Conservation (phyloP, 37 sponge, comb jelly and placozoan species). For the Halichondria panicea region DNA sequence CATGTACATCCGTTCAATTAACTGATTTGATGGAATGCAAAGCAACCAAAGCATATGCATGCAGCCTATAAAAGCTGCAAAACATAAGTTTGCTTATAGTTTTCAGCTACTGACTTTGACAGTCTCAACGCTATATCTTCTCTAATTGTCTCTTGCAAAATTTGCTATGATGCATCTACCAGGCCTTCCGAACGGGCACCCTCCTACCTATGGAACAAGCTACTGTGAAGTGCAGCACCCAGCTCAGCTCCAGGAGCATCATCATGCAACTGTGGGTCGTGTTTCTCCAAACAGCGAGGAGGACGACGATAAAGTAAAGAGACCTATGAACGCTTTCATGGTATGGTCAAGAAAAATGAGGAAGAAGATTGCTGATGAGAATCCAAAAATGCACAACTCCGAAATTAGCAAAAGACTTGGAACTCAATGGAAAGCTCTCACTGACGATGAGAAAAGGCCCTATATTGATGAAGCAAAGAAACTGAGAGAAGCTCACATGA, state of each 20-base stretch:
- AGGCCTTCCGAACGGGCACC: constrained; percentile 45
- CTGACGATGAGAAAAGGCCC: constrained; percentile 93
- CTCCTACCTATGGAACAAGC: constrained; percentile 15
- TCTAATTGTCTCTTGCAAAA: no score
- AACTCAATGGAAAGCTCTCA: constrained; percentile 90
- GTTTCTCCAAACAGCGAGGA: constrained; percentile 66
- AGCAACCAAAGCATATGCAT: no score
- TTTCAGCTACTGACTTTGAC: no score
- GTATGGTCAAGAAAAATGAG: constrained; percentile 97
- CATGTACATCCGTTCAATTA: no score
- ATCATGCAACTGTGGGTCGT: constrained; percentile 15
- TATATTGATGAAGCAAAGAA: constrained; percentile 95
- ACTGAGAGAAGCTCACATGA: constrained; percentile 92
- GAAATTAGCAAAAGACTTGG: constrained; percentile 97
- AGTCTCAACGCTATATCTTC: no score
- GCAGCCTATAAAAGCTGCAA: no score
- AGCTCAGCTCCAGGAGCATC: constrained; percentile 1
- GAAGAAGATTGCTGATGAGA: constrained; percentile 97
- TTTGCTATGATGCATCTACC: constrained; percentile 55
- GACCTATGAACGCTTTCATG: constrained; percentile 99
- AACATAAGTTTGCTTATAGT: no score
- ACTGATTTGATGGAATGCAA: no score
- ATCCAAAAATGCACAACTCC: constrained; percentile 99
- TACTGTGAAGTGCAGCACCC: constrained; percentile 30
- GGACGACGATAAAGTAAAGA: constrained; percentile 93